Base-by-base conservation (phyloP, 2,113 vertebrate species). In the Daboia siamensis region DNA sequence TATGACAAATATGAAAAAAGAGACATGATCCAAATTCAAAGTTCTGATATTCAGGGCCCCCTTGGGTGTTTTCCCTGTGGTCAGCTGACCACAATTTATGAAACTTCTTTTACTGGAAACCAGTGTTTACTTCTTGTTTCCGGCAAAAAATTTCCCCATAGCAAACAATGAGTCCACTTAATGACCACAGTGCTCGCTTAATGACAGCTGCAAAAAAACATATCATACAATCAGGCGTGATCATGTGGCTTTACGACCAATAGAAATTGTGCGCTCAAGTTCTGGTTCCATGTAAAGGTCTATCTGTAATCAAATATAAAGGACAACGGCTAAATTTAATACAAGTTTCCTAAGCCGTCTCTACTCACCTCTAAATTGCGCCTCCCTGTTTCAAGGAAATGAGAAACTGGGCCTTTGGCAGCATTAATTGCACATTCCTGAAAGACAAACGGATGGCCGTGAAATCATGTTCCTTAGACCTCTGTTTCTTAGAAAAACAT, bases 341-440 rank as follows among this genome's bases (percentile, higher is more conserved):
- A 39, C 2, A 12, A 4, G 1, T 13, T 54, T 23, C 48, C 51
- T 54, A n/a, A 7, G 15, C 29, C 1, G 1, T 48, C 44, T 15
- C 51, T 56, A 56, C 95, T 96, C 91, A 97, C 97, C 96, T 97
- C 91, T 85, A 97, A 94, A 92, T 98, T 98, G 94, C 93, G 29
- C 0, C 89, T 90, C 39, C 95, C 95, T 1, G 80, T 93, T 88
- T 96, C 97, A 91, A 97, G 0, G 0, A 86, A 90, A 86, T 93
- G 95, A 1, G 17, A 51, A 86, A 93, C 46, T 2, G 93, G 94
- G 54, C 95, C 94, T 96, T 98, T 97, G 93, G 96, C 95, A 1
- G 95, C 94, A 9, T 96, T 94, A 3, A 97, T 89, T 20, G 96
- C 97, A 94, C 93, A 97, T 93, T 98, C 97, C 97, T 98, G 94